Evolutionary conservation across 2,113 vertebrate species (phyloP).

Genomic region (Bungarus multicinctus): DNA sequence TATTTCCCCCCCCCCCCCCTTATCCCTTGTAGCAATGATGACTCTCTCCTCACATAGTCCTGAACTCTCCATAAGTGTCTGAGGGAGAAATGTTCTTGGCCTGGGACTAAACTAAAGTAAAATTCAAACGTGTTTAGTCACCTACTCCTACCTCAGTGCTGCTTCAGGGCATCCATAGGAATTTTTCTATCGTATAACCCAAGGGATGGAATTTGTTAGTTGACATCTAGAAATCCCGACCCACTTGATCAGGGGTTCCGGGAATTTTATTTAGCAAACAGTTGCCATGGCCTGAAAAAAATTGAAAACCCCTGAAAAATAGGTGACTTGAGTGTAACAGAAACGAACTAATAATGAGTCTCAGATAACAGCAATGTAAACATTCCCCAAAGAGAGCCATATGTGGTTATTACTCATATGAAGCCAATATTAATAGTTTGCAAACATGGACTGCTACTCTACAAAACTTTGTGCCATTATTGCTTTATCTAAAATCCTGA

Average conservation of each 20-base stretch:
- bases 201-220: neutral
- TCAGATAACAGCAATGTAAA: neutral
- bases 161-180: neutral
- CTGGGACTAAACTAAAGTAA: neutral
- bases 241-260: neutral
- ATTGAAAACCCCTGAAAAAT: neutral
- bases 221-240: neutral
- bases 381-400: neutral
- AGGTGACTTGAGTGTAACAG: neutral
- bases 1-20: neutral
- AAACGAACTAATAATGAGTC: neutral
- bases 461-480: neutral
- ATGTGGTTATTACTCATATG: neutral
- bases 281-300: neutral
- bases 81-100: neutral
- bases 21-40: neutral
- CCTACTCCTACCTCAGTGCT: neutral
- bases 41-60: neutral
- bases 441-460: neutral
- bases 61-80: neutral
- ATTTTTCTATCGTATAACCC: neutral
- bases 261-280: neutral
- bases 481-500: neutral
- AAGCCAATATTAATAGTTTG: neutral
- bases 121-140: neutral